phyloP scores from a whole-genome alignment of 2,888 invertebrate genomes.

The Rotaria socialis region DNA sequence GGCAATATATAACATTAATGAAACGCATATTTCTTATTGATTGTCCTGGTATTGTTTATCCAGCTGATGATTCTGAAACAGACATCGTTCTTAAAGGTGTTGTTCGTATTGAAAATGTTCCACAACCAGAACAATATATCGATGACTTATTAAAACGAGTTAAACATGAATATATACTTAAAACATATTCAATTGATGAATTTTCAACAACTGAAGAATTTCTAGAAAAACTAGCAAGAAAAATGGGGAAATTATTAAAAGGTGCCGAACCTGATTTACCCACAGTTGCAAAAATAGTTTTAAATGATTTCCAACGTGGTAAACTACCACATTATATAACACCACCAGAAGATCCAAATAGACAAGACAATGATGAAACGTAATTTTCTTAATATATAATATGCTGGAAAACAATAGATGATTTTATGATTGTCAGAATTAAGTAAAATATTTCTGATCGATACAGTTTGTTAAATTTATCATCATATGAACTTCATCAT shows the following conservation, averaged over 20 bases:
- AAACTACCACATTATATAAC: constrained; percentile 87
- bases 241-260: constrained; percentile 72
- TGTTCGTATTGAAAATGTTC: constrained; percentile 84
- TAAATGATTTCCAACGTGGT: constrained; percentile 98
- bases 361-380: neutral
- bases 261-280: constrained; percentile 84
- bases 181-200: constrained; percentile 74
- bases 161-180: constrained; percentile 77
- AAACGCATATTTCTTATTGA: constrained; percentile 90
- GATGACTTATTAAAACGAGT: constrained; percentile 78
- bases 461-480: too few relatives aligned
- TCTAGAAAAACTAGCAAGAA: constrained; percentile 78
- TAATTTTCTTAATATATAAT: neutral
- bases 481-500: too few relatives aligned
- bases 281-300: constrained; percentile 82
- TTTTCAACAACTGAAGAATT: constrained; percentile 82
- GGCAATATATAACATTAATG: constrained; percentile 99
- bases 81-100: constrained; percentile 95
- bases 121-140: constrained; percentile 90
- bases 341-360: constrained; percentile 64
- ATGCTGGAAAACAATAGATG: too few relatives aligned
- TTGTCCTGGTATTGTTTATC: constrained; percentile 97
- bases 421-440: too few relatives aligned
- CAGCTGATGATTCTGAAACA: constrained; percentile 73
- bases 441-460: too few relatives aligned